phyloP scores from a whole-genome alignment of 2,797 vertebrate species.

The Tauraco hartlaubi region DNA sequence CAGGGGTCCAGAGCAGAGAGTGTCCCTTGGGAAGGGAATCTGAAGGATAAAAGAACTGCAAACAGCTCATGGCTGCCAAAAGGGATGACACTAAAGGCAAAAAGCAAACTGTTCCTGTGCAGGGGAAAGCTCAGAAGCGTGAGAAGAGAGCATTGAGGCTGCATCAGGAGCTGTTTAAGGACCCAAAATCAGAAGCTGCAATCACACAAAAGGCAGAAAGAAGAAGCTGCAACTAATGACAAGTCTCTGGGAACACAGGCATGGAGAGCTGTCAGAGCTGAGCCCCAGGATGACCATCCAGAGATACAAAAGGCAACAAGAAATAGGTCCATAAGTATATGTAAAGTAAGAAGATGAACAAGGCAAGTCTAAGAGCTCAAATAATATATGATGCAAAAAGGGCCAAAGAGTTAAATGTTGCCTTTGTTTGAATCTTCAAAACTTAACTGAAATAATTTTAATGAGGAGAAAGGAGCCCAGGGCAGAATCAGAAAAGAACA shows the following conservation, averaged over 20 bases:
- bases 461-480: slow-evolving; percentile 48
- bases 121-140: slow-evolving; percentile 20
- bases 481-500: slow-evolving; percentile 35
- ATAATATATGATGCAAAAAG: not conserved
- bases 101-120: slow-evolving; percentile 40
- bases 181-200: slow-evolving; percentile 20
- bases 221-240: not conserved
- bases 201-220: slow-evolving; percentile 4
- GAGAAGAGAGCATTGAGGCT: slow-evolving; percentile 41
- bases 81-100: slow-evolving; percentile 49
- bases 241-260: not conserved
- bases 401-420: slow-evolving; percentile 5
- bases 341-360: not conserved
- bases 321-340: not conserved
- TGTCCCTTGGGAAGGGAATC: slow-evolving; percentile 57
- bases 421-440: slow-evolving; percentile 46
- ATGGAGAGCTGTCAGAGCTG: not conserved
- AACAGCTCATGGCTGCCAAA: slow-evolving; percentile 25
- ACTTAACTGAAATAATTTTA: slow-evolving; percentile 46
- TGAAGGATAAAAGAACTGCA: slow-evolving; percentile 46
- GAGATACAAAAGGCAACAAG: not conserved
- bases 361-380: not conserved
- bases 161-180: slow-evolving; percentile 31
- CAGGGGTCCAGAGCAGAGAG: slow-evolving; percentile 25
- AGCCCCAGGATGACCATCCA: not conserved